Evolutionary conservation across 1,140 invertebrate genomes (phyloP), one percentile per base, ranked within the genome.

Genomic region (Drosophila ohnishii): DNA sequence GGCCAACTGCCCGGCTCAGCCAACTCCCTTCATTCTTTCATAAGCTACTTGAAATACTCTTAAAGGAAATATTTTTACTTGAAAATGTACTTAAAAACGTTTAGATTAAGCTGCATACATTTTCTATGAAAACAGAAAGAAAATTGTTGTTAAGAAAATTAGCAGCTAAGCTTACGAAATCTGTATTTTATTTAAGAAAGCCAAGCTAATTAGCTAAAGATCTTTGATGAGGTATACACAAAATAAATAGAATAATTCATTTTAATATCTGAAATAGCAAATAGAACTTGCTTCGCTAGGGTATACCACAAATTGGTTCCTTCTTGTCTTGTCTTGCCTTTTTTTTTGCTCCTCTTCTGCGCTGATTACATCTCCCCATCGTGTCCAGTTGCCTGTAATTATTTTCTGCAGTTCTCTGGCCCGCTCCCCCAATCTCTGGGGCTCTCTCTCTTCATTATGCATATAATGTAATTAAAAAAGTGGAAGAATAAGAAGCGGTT

Each of bases 381-480:
- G 55, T 61, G 72, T 64, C 59, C 78, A 80, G 82, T 50, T 86
- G 67, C 57, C 74, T 81, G 82, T 81, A 84, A 84, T 84, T 84
- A 84, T 82, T 83, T 75, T 63, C 66, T 67, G 65, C 80, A 70
- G 69, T 40, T 79, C 78, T 19, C 58, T 16, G n/a, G 32, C 32
- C 65, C 35, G 37, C 45, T 72, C 39, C 69, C 39, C 47, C 44
- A 65, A 57, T 84, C 80, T 72, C 80, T 67, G 53, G 74, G 77
- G 61, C 32, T 53, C 50, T 55, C 30, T 44, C 67, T 47, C 66
- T 82, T 85, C 83, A 85, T 85, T 85, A 85, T 87, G 81, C 78
- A 87, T 71, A 78, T 81, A 87, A 85, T 85, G 78, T 87, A 85
- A 85, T 85, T 87, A 85, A 87, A 87, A 81, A 78, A 66, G 48